These are phyloP conservation scores for Phaenicophaeus curvirostris DNA, from an alignment of 2,797 vertebrate species.

Conservation along the genomic window DNA sequence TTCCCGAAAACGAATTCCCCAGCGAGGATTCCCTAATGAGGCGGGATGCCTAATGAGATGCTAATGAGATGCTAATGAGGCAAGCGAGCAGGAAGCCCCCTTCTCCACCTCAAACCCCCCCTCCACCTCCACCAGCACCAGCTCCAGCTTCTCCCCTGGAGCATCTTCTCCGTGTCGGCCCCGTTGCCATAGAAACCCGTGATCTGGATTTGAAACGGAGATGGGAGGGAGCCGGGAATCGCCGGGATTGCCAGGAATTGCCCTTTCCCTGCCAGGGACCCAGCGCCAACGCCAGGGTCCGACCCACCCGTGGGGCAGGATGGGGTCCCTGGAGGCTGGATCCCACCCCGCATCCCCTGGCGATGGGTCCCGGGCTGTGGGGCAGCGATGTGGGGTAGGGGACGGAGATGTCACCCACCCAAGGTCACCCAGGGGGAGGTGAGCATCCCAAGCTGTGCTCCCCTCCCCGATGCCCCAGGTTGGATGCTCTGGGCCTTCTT, in stretches of 20 bases:
- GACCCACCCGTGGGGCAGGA: neutral
- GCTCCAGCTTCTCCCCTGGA: neutral
- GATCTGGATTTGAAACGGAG: neutral
- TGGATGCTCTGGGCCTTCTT: neutral
- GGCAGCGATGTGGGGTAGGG: neutral
- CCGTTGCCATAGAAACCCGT: conserved; percentile 28
- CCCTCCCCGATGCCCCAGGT: too few relatives aligned
- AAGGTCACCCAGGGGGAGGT: neutral
- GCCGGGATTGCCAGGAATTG: neutral
- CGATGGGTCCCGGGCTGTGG: neutral
- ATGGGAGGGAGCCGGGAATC: neutral
- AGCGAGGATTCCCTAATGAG: conserved; percentile 33
- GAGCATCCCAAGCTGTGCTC: neutral
- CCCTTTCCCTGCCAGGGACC: neutral
- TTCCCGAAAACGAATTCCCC: neutral
- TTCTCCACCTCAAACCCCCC: neutral
- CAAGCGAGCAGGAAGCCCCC: neutral
- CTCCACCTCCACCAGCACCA: neutral
- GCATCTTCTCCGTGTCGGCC: neutral
- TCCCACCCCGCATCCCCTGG: neutral
- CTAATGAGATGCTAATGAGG: conserved; percentile 18
- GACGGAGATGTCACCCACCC: neutral
- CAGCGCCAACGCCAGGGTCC: accelerated
- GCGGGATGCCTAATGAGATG: conserved; percentile 7
- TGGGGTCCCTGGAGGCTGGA: neutral